Base-by-base conservation (phyloP, 2,797 vertebrate species). In the Gallinago nigripennis region DNA sequence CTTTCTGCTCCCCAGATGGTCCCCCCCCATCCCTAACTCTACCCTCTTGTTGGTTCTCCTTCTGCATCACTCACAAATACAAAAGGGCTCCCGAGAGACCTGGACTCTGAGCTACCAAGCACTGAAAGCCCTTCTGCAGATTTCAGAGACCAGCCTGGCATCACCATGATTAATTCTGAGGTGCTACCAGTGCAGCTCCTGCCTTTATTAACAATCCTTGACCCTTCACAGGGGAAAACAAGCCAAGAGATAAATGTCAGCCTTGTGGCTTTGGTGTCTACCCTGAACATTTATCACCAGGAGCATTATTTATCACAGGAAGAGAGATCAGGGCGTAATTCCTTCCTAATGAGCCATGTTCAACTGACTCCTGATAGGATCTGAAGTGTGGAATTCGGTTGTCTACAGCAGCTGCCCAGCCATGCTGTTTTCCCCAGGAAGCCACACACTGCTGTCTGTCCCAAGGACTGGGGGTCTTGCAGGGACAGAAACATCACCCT, bases 391-490 rank as follows among this genome's bases (percentile, higher is more conserved):
- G 41, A 51, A 16, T 17, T 19, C 0, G 1, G 43, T 37, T 33
- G 27, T 53, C 12, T 33, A 23, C 12, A 1, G 2, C 54, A 9
- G 79, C 31, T 31, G 25, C 23, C 2, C 4, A 35, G 56, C 53
- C 28, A 16, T 35, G 77, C 11, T 0, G 0, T 7, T 54, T 9
- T 43, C 33, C 33, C 8, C 1, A 2, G 30, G 41, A 64, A 75
- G 50, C 10, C 2, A 0, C 30, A 9, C 0, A 2, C 14, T 1
- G 0, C 43, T 63, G 39, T 61, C 33, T 56, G 41, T 64, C 61
- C 53, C 31, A 19, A 19, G 51, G 25, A 51, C 30, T 46, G 41
- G 27, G 46, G 11, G 6, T 9, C 33, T 60, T 54, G 15, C 10
- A 2, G 23, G 41, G 43, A 85, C 54, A 16, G 63, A 23, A 48